Conservation (phyloP, 1,140 invertebrate species). For the Bombus fervidus region DNA sequence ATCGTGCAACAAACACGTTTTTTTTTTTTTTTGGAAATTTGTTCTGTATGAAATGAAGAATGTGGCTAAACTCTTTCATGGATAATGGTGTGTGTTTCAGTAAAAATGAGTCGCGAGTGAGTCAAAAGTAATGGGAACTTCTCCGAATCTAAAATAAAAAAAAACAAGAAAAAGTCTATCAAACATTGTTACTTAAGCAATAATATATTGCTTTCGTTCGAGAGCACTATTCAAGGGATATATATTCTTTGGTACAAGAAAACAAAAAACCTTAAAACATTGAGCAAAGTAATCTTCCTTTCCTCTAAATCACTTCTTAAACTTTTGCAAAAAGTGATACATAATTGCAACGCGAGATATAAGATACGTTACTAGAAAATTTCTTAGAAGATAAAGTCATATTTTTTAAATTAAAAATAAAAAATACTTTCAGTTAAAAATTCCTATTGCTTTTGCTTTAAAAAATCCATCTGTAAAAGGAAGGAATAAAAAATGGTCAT, state of each 20-base stretch:
- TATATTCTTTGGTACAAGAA: constrained; percentile 31
- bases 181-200: neutral
- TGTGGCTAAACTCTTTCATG: neutral
- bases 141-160: neutral
- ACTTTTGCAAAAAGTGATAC: neutral
- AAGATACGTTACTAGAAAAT: neutral
- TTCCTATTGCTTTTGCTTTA: constrained; percentile 10
- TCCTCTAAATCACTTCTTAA: constrained; percentile 1
- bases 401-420: neutral
- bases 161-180: neutral
- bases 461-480: neutral
- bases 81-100: neutral
- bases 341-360: neutral
- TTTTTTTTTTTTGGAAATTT: neutral
- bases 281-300: constrained; percentile 16
- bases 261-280: neutral
- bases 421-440: neutral
- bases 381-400: neutral
- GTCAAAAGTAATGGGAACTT: constrained; percentile 26
- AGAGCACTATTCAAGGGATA: neutral
- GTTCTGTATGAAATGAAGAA: neutral
- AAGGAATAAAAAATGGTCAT: neutral
- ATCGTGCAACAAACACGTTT: neutral
- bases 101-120: neutral
- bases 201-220: neutral